Base-by-base conservation (phyloP, 2,888 invertebrate species). In the Plagodis pulveraria region DNA sequence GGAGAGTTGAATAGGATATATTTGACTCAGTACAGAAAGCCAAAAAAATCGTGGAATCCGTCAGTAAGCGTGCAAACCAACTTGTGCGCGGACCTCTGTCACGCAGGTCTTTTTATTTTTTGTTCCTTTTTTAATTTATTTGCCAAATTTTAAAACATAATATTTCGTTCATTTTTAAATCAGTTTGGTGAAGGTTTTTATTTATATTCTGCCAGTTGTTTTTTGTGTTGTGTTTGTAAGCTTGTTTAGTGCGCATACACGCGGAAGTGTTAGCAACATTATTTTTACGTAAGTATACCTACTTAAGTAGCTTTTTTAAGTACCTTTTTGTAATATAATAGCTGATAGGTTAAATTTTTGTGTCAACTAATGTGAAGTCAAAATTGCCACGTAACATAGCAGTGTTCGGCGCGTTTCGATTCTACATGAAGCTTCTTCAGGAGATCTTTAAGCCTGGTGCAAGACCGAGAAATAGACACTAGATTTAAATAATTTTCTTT, bases 1-100 rank as follows among this genome's bases (percentile, higher is more conserved):
- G 93, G 93, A 51, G 87, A 86, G 79, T 81, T 93, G 84, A 83
- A 91, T 81, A 85, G 86, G 80, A 88, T 93, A 87, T 91, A 91
- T 74, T 65, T 93, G 72, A 84, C 93, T 38, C 93, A 93, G 81
- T 90, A 86, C 55, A 73, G 91, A 10, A 88, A 89, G 67, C 81
- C 81, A n/a, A 65, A 50, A 36, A 74, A 67, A 9, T 56, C 55
- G 9, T 79, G 78, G 78, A 58, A 51, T 10, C 85, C 89, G 1
- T 80, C 92, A 91, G 90, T 92, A 41, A 72, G 79, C 47, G 83
- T 83, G 6, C 70, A 86, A 63, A 79, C 71, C 67, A 81, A 77
- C 54, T 71, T 90, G 67, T 93, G 93, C 72, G 73, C 86, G 78
- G 92, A 93, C 87, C 82, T 93, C 66, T 93, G 93, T 58, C 86